These are phyloP conservation scores for Sebastes alutus DNA, from an alignment of 2,797 vertebrate genomes.

Conservation along the genomic window DNA sequence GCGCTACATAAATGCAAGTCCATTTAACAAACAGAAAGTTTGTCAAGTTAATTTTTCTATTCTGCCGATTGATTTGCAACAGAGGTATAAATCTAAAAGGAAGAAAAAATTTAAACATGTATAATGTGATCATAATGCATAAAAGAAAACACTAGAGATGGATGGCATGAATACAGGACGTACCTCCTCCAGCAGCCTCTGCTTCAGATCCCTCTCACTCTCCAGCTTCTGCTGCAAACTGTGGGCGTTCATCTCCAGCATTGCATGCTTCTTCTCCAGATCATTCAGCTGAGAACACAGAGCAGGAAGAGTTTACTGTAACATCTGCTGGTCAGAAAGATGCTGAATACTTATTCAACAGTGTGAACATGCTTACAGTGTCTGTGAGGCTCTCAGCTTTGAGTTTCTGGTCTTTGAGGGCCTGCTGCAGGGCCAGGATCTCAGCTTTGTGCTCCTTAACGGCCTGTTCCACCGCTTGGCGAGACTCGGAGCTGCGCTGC, in stretches of 20 bases:
- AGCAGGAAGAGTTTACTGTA: not conserved
- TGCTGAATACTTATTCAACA: not conserved
- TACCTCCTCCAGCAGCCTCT: slow-evolving; percentile 96
- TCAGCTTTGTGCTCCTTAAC: slow-evolving; percentile 98
- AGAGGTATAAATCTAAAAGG: not conserved
- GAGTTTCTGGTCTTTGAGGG: slow-evolving; percentile 97
- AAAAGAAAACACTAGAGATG: not conserved
- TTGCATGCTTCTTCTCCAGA: slow-evolving; percentile 97
- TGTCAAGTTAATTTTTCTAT: not conserved
- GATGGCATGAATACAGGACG: not conserved
- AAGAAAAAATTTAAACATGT: not conserved
- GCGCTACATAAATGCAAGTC: too few species aligned
- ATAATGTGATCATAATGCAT: not conserved
- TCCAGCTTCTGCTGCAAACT: slow-evolving; percentile 97
- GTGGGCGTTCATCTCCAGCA: slow-evolving; percentile 97
- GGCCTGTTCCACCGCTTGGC: slow-evolving; percentile 94
- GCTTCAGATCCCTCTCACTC: slow-evolving; percentile 95
- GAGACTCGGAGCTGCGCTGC: slow-evolving; percentile 95
- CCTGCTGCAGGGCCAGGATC: slow-evolving; percentile 95
- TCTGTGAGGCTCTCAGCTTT: slow-evolving; percentile 98
- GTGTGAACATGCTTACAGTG: slow-evolving; percentile 82
- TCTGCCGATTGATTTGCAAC: not conserved
- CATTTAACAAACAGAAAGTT: not conserved
- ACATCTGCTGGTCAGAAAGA: not conserved
- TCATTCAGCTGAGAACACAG: slow-evolving; percentile 87